Evolutionary conservation across 2,113 vertebrate genomes (phyloP).

Genomic region (Silurus glanis): DNA sequence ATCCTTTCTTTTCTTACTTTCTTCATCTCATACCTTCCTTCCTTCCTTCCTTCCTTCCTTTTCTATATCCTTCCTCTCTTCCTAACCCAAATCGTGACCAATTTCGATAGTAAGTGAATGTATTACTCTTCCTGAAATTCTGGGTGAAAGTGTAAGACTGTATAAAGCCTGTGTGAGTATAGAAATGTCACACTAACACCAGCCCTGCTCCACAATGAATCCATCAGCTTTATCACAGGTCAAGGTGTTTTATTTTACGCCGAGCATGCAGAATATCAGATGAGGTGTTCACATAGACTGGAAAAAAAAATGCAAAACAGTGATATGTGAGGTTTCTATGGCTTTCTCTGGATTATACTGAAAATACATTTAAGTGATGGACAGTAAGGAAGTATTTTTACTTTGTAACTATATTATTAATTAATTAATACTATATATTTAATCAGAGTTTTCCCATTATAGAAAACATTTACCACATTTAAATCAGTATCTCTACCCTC

Average conservation of each 20-base stretch:
- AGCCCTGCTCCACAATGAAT: slow-evolving; percentile 27
- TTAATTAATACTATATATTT: no score
- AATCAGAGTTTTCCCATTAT: no score
- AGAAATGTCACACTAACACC: slow-evolving; percentile 15
- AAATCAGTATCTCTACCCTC: no score
- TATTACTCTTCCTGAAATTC: neutral
- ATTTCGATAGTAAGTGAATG: neutral
- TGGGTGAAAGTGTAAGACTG: no score
- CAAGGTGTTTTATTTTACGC: neutral
- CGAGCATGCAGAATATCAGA: slow-evolving; percentile 3
- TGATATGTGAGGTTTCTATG: neutral
- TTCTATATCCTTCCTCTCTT: neutral
- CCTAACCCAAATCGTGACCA: neutral
- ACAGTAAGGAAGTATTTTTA: no score
- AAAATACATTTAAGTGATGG: no score
- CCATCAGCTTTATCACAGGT: slow-evolving; percentile 34
- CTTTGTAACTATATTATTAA: no score
- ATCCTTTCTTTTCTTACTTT: no score
- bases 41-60: neutral
- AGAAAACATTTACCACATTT: no score
- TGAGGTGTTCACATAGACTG: neutral
- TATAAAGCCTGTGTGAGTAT: neutral
- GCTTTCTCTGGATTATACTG: neutral
- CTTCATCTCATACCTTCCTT: no score
- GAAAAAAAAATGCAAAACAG: neutral